Percentiles rank a stretch among this genome's conserved stretches.
These are phyloP conservation scores for Apoderus coryli DNA, from an alignment of 2,888 invertebrate genomes.

Conservation along the genomic window DNA sequence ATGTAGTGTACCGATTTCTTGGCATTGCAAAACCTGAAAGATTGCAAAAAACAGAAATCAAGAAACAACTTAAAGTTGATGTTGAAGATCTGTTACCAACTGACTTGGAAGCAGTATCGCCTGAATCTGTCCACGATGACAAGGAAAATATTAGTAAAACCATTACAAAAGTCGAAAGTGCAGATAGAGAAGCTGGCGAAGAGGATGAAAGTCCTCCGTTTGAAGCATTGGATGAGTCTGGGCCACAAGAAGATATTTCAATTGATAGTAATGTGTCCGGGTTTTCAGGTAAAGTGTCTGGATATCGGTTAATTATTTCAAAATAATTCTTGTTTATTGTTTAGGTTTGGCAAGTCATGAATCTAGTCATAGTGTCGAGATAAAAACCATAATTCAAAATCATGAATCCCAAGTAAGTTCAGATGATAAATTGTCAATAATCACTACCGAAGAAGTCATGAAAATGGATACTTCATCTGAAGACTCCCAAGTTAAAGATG, in stretches of 20 bases:
- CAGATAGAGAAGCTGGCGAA: slow-evolving; percentile 40
- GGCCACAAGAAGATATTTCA: slow-evolving; percentile 37
- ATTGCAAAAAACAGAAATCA: slow-evolving; percentile 8
- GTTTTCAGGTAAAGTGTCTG: slow-evolving; percentile 32
- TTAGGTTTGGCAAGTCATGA: slow-evolving; percentile 38
- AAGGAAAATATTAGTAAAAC: slow-evolving; percentile 19
- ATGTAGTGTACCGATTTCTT: slow-evolving; percentile 74
- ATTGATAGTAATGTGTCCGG: slow-evolving; percentile 44
- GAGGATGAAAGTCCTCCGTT: slow-evolving; percentile 52
- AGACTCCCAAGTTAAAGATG: too few relatives aligned
- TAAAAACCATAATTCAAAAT: slow-evolving; percentile 35
- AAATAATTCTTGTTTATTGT: slow-evolving; percentile 10
- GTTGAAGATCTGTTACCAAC: slow-evolving; percentile 45
- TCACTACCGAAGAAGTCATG: slow-evolving; percentile 36
- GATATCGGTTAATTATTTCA: too few relatives aligned
- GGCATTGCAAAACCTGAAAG: slow-evolving; percentile 57
- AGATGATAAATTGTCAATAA: slow-evolving; percentile 39
- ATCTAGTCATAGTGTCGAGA: slow-evolving; percentile 27
- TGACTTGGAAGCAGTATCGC: slow-evolving; percentile 70
- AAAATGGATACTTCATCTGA: slow-evolving; percentile 30
- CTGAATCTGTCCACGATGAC: slow-evolving; percentile 50
- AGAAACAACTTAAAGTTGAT: slow-evolving; percentile 13
- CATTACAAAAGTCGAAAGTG: slow-evolving; percentile 13
- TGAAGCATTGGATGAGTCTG: slow-evolving; percentile 40
- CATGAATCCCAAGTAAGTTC: slow-evolving; percentile 47